Evolutionary conservation across 2,113 vertebrate genomes (phyloP).

Genomic region (Ciconia stormi): DNA sequence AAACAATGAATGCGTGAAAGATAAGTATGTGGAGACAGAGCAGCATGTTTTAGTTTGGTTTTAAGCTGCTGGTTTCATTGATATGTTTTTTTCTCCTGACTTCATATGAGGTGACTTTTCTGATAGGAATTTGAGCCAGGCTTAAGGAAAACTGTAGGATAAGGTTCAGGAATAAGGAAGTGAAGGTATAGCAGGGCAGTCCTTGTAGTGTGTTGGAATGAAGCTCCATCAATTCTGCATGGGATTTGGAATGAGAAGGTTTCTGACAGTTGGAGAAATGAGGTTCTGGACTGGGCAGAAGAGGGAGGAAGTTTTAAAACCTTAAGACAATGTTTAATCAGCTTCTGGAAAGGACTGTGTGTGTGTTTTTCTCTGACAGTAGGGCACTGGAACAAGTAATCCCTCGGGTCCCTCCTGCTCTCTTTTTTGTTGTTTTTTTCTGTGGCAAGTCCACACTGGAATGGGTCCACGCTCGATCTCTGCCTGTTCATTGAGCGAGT

Average conservation of each 20-base stretch:
- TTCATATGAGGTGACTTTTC: neutral
- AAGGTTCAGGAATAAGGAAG: neutral
- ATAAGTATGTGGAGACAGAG: neutral
- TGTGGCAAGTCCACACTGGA: neutral
- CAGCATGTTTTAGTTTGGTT: neutral
- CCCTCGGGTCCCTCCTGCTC: neutral
- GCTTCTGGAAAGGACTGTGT: neutral
- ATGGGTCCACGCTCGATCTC: neutral
- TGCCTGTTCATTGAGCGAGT: neutral
- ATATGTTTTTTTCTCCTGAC: neutral
- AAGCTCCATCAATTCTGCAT: neutral
- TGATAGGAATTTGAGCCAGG: neutral
- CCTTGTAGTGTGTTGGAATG: neutral
- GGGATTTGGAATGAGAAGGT: neutral
- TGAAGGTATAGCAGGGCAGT: neutral
- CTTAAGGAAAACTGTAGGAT: neutral
- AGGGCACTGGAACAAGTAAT: neutral
- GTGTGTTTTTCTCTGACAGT: neutral
- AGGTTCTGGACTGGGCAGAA: neutral
- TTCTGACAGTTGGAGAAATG: neutral
- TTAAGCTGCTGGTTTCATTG: neutral
- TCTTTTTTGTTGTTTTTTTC: neutral
- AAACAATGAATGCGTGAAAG: neutral
- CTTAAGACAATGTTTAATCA: neutral
- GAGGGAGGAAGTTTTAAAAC: neutral